phyloP scores from a whole-genome alignment of 2,113 vertebrate species.

The Anguilla rostrata region DNA sequence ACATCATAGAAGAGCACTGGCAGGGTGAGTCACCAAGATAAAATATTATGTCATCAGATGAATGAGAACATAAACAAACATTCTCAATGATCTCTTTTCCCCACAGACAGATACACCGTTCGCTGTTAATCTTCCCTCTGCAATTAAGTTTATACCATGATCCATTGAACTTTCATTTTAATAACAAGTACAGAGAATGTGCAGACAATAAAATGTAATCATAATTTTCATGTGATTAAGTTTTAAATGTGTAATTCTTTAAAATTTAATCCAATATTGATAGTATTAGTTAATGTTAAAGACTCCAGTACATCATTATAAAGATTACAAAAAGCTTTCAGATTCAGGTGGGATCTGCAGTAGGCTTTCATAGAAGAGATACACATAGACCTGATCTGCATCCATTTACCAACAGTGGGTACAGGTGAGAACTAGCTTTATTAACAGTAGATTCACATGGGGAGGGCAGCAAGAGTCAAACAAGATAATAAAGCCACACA shows the following conservation, averaged over 20 bases:
- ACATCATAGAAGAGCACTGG: not conserved
- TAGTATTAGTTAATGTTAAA: not conserved
- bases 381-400: not conserved
- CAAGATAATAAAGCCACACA: not conserved
- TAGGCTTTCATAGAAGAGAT: not conserved
- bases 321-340: not conserved
- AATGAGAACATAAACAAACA: not conserved
- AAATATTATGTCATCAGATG: not conserved
- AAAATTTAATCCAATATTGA: not conserved
- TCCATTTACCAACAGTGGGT: not conserved
- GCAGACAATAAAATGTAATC: too few relatives aligned
- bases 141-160: not conserved
- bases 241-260: too few relatives aligned
- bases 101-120: not conserved
- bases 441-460: not conserved
- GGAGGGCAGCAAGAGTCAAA: not conserved
- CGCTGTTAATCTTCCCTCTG: not conserved
- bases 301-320: not conserved
- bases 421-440: not conserved
- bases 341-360: too few relatives aligned
- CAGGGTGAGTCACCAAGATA: not conserved
- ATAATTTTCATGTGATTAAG: too few relatives aligned
- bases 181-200: not conserved
- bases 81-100: not conserved
- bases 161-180: not conserved